Conservation (phyloP, 2,888 invertebrate genomes). For the Pollenia griseotomentosa region DNA sequence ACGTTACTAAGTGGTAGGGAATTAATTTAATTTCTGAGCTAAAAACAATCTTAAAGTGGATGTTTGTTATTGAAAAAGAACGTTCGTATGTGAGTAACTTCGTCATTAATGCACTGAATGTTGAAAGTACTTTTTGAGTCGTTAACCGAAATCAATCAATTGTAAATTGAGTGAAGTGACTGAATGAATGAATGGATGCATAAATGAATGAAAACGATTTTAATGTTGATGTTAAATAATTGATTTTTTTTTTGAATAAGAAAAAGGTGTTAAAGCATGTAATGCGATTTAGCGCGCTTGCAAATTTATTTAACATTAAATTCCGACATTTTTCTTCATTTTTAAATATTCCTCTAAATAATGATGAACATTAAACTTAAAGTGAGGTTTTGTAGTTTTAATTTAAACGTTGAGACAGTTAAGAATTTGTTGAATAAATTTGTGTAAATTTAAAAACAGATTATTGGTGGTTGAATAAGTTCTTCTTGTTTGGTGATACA, state of each 20-base stretch:
- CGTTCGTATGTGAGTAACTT: not conserved
- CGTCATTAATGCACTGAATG: not conserved
- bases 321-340: not conserved
- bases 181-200: not conserved
- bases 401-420: no score
- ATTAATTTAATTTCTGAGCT: not conserved
- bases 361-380: not conserved
- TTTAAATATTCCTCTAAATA: not conserved
- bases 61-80: not conserved
- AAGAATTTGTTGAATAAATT: no score
- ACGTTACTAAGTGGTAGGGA: not conserved
- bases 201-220: not conserved
- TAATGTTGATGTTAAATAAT: constrained; percentile 36
- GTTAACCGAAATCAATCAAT: constrained; percentile 43
- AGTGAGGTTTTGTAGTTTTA: not conserved
- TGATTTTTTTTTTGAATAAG: constrained; percentile 22
- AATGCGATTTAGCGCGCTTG: constrained; percentile 15
- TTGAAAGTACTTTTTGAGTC: constrained; percentile 1
- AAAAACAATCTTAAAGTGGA: not conserved
- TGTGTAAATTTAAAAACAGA: no score
- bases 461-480: no score
- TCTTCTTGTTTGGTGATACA: no score
- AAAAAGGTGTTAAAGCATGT: constrained; percentile 48
- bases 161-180: constrained; percentile 12
- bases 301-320: not conserved